Evolutionary conservation across 2,113 vertebrate species (phyloP).

Genomic region (Carassius auratus): DNA sequence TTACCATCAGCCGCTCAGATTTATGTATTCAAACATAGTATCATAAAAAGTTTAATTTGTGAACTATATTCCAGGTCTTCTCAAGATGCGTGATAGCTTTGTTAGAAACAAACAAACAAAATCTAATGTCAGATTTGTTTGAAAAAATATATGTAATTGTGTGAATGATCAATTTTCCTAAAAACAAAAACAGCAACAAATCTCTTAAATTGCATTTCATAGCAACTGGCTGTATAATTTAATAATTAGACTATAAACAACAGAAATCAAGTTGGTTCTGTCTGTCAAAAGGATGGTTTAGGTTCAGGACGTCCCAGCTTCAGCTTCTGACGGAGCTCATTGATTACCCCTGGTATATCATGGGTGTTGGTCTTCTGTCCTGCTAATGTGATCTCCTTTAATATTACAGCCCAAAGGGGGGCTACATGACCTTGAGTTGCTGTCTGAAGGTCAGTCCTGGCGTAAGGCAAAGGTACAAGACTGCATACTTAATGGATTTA

Average conservation of each 20-base stretch:
- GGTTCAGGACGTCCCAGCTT: background rate
- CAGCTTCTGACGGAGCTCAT: slow-evolving; percentile 32
- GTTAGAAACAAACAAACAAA: too few species aligned
- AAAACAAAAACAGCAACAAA: background rate
- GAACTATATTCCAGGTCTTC: background rate
- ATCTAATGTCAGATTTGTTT: too few species aligned
- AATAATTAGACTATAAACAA: background rate
- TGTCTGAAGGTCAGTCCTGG: slow-evolving; percentile 11
- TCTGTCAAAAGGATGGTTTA: slow-evolving; percentile 38
- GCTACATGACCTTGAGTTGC: background rate
- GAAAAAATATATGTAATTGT: too few species aligned
- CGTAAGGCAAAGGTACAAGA: background rate
- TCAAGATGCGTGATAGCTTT: background rate
- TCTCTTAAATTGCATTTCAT: background rate
- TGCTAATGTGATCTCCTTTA: slow-evolving; percentile 50
- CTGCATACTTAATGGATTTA: too few species aligned
- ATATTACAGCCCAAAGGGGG: slow-evolving; percentile 27
- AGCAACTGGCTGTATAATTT: background rate
- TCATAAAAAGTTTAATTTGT: background rate
- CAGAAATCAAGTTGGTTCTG: background rate
- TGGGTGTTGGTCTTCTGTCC: slow-evolving; percentile 10
- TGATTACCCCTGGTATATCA: slow-evolving; percentile 34
- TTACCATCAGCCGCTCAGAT: background rate
- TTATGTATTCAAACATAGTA: background rate
- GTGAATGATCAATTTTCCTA: too few species aligned